Base-by-base conservation (phyloP, 2,888 invertebrate genomes). In the Tachina fera region DNA sequence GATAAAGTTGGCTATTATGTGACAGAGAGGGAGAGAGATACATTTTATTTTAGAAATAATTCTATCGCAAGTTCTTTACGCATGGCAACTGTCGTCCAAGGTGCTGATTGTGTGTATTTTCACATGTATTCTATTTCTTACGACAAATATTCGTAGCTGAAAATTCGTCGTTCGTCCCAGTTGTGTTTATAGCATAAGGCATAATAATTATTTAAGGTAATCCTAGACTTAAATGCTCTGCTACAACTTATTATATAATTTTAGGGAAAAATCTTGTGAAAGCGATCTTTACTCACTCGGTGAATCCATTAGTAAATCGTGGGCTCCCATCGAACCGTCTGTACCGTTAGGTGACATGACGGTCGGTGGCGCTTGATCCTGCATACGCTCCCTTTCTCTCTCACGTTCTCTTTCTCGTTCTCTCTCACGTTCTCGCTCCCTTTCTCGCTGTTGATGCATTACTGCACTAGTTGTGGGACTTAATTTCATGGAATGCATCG, bases 291-390 rank as follows among this genome's bases (percentile, higher is more conserved):
- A 95, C 96, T 96, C 95, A 97, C 97, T 96, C 93, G 97, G 96
- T 76, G 96, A 96, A 93, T 97, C 97, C 90, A 96, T 96, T 63
- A 97, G 94, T 88, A 97, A 93, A 93, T 97, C 97, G 61, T 91
- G 91, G 60, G 85, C 87, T 9, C 87, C 90, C 60, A 93, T 93
- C 16, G 94, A 94, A 2, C 94, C 94, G 87, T 95, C 96, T 45
- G 95, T 95, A 87, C 94, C 94, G 86, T 93, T 93, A 16, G 94
- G 94, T 56, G 96, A 95, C 61, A 95, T 93, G 88, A 94, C 94
- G 72, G 93, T 93, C 6, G 68, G 83, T 60, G 78, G 83, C n/a
- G 89, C 88, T 58, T 77, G 22, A 94, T 94, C 76, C 94, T 93
- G 0, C 94, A 95, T 19, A 65, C 87, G 84, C 43, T 87, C 94